These are phyloP conservation scores for Pecten maximus DNA, from an alignment of 2,888 invertebrate species.

Conservation along the genomic window DNA sequence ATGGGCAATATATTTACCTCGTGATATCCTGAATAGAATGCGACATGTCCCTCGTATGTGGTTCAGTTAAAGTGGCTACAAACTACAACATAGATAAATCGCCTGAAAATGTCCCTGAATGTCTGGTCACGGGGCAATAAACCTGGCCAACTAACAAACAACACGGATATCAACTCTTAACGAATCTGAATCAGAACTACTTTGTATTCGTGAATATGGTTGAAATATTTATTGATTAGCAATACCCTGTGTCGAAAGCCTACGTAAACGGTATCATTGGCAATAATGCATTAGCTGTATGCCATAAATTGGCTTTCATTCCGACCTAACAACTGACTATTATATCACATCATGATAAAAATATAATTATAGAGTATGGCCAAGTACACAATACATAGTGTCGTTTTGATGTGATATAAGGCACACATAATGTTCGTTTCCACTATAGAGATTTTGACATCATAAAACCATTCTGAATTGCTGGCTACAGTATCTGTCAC, in stretches of 20 bases:
- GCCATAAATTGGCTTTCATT: background rate
- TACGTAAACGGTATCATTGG: background rate
- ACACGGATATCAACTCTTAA: too few species aligned
- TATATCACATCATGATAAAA: background rate
- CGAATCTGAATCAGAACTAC: too few species aligned
- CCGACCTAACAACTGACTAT: background rate
- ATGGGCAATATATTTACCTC: too few species aligned
- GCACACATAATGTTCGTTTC: background rate
- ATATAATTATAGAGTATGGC: background rate
- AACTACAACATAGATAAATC: too few species aligned
- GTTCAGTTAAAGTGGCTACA: too few species aligned
- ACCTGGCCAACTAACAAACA: too few species aligned
- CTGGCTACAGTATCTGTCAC: background rate
- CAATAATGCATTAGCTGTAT: background rate
- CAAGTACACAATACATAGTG: background rate
- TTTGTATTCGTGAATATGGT: too few species aligned
- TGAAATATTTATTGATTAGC: background rate
- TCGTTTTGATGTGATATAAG: background rate
- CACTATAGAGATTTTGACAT: background rate
- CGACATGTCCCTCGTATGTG: too few species aligned
- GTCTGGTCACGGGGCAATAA: too few species aligned
- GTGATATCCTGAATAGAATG: too few species aligned
- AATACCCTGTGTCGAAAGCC: background rate
- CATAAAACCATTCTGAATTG: background rate
- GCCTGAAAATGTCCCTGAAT: too few species aligned